Evolutionary conservation across 2,797 vertebrate genomes (phyloP).

Genomic region (Lagocephalus sceleratus): DNA sequence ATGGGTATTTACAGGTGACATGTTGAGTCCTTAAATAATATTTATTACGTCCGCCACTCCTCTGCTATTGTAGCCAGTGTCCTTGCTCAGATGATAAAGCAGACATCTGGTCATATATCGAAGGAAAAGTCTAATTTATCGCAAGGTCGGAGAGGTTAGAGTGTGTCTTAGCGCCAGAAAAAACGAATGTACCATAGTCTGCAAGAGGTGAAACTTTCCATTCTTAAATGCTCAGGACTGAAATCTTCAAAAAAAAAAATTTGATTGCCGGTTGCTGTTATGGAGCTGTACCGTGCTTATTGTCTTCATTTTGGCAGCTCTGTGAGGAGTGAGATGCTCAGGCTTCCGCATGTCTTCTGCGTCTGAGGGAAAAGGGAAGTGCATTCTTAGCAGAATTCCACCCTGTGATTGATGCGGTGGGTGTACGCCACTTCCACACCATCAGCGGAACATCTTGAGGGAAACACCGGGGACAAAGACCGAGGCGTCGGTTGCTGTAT

Average conservation of each 20-base stretch:
- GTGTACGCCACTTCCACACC: conserved; percentile 44
- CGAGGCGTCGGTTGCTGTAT: conserved; percentile 68
- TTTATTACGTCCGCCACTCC: conserved; percentile 72
- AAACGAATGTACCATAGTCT: conserved; percentile 41
- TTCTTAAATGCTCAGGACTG: conserved; percentile 50
- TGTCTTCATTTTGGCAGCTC: conserved; percentile 83
- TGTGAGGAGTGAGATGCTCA: conserved; percentile 75
- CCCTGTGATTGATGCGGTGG: conserved; percentile 70
- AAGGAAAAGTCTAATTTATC: conserved; percentile 60
- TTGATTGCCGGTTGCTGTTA: conserved; percentile 60
- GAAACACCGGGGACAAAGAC: conserved; percentile 50
- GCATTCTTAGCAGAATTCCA: conserved; percentile 67
- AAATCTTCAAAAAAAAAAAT: conserved; percentile 51
- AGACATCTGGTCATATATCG: conserved; percentile 56
- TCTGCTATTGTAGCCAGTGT: conserved; percentile 53
- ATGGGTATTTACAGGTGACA: conserved; percentile 77
- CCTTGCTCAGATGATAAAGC: conserved; percentile 68
- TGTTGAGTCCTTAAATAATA: conserved; percentile 73
- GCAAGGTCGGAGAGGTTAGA: conserved; percentile 63
- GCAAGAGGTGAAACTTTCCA: not conserved
- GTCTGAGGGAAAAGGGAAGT: conserved; percentile 60
- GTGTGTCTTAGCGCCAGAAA: conserved; percentile 80
- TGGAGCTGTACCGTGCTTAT: conserved; percentile 84
- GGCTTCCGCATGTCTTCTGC: conserved; percentile 44
- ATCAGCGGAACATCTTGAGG: conserved; percentile 61